These are phyloP conservation scores for Macroteleia sp. DNA, from an alignment of 2,888 invertebrate genomes.

Conservation along the genomic window DNA sequence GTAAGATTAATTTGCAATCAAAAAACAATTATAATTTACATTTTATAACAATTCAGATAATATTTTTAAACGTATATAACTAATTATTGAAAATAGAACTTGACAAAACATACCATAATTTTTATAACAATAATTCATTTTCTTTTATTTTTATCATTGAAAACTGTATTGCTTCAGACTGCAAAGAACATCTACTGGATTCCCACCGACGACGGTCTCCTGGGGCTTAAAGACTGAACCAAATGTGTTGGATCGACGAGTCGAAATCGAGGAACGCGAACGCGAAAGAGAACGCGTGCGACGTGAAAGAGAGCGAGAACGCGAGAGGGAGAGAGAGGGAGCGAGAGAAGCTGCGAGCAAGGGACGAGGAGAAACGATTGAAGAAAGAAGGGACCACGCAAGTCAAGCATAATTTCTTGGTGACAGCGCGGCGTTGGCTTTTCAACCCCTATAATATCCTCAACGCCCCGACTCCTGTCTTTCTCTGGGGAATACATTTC, in stretches of 20 bases:
- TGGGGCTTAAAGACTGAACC: constrained; percentile 89
- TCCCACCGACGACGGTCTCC: constrained; percentile 85
- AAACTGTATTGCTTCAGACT: constrained; percentile 77
- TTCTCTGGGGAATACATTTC: constrained; percentile 80
- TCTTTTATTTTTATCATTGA: too few species aligned
- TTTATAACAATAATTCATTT: too few species aligned
- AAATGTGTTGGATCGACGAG: constrained; percentile 86
- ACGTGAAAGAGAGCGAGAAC: constrained; percentile 85
- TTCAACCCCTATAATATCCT: constrained; percentile 83
- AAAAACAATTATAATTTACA: too few species aligned
- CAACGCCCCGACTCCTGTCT: constrained; percentile 71
- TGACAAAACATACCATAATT: too few species aligned
- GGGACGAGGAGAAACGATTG: constrained; percentile 37
- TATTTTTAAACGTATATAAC: too few species aligned
- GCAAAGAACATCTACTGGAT: constrained; percentile 86
- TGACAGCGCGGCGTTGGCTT: constrained; percentile 80
- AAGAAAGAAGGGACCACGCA: constrained; percentile 32
- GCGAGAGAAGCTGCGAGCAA: constrained; percentile 17
- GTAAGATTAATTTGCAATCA: too few species aligned
- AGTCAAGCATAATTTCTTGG: constrained; percentile 81
- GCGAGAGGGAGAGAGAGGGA: constrained; percentile 86
- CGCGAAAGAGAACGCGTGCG: constrained; percentile 80
- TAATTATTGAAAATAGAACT: too few species aligned
- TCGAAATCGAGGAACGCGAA: constrained; percentile 86
- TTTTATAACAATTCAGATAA: too few species aligned